Conservation (phyloP, 2,797 vertebrate species). For the Poecilia picta region DNA sequence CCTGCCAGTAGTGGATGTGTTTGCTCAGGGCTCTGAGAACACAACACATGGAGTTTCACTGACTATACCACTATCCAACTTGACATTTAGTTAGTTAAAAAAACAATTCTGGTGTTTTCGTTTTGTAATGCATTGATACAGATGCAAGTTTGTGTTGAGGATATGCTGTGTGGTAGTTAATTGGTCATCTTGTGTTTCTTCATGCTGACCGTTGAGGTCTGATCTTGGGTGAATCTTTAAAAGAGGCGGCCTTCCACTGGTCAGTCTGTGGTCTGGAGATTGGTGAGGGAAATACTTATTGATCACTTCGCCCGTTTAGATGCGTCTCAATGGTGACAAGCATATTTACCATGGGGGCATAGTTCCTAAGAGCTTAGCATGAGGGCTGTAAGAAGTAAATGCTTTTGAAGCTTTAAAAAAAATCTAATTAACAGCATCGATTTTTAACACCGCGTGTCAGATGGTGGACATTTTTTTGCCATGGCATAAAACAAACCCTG, state of each 20-base stretch:
- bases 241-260: slow-evolving; percentile 26
- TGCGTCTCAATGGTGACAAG: slow-evolving; percentile 28
- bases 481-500: not conserved
- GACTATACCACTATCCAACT: not conserved
- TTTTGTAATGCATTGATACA: slow-evolving; percentile 20
- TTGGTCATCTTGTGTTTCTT: slow-evolving; percentile 19
- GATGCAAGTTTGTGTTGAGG: not conserved
- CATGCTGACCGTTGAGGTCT: slow-evolving; percentile 17
- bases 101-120: slow-evolving; percentile 12
- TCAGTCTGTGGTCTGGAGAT: slow-evolving; percentile 32
- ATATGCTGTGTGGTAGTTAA: not conserved
- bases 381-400: slow-evolving; percentile 32
- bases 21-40: slow-evolving; percentile 12
- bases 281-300: slow-evolving; percentile 63
- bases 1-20: slow-evolving; percentile 2
- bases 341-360: slow-evolving; percentile 39
- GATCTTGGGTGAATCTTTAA: slow-evolving; percentile 49
- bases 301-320: slow-evolving; percentile 22
- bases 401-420: slow-evolving; percentile 44
- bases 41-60: slow-evolving; percentile 17
- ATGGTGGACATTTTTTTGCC: not conserved
- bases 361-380: slow-evolving; percentile 44
- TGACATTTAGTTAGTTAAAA: slow-evolving; percentile 12
- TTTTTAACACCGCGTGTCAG: slow-evolving; percentile 20
- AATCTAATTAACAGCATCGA: slow-evolving; percentile 45